Evolutionary conservation across 2,888 invertebrate genomes (phyloP).

Genomic region (Adelognathus sp.): DNA sequence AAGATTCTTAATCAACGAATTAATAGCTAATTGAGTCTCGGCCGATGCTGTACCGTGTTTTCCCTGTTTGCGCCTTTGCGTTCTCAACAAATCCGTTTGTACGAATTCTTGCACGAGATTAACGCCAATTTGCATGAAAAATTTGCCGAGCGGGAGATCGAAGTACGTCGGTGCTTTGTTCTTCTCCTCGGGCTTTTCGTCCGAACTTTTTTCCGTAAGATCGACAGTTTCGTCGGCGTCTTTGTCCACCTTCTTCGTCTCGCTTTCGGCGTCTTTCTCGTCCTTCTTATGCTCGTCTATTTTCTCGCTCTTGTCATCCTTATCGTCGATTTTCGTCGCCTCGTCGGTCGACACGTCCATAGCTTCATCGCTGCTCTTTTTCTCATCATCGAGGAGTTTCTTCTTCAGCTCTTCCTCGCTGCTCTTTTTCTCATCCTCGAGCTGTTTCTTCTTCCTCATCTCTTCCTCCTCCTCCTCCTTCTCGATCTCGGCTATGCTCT

Average conservation of each 20-base stretch:
- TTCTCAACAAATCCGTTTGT: constrained; percentile 93
- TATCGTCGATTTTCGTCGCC: constrained; percentile 51
- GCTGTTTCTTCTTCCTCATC: constrained; percentile 79
- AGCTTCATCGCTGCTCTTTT: constrained; percentile 77
- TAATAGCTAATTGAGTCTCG: constrained; percentile 89
- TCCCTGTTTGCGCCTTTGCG: constrained; percentile 92
- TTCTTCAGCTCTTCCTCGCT: constrained; percentile 77
- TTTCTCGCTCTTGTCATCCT: constrained; percentile 69
- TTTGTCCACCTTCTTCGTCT: constrained; percentile 49
- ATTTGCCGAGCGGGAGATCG: constrained; percentile 93
- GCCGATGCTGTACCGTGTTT: constrained; percentile 85
- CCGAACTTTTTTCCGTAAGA: constrained; percentile 61
- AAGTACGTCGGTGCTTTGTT: constrained; percentile 88
- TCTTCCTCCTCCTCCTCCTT: constrained; percentile 84
- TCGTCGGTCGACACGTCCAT: constrained; percentile 77
- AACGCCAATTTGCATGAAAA: constrained; percentile 95
- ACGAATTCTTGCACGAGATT: constrained; percentile 96
- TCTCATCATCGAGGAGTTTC: constrained; percentile 79
- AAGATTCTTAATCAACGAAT: constrained; percentile 91
- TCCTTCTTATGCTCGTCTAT: constrained; percentile 58
- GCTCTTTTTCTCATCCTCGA: constrained; percentile 81
- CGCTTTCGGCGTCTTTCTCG: constrained; percentile 65
- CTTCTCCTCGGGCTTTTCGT: constrained; percentile 68
- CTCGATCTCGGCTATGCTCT: constrained; percentile 85
- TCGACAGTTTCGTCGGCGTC: constrained; percentile 67